A percentile compares a stretch with the other conserved stretches of the same genome.
phyloP scores from a whole-genome alignment of 2,888 invertebrate genomes.

The Amphipyra tragopoginis region DNA sequence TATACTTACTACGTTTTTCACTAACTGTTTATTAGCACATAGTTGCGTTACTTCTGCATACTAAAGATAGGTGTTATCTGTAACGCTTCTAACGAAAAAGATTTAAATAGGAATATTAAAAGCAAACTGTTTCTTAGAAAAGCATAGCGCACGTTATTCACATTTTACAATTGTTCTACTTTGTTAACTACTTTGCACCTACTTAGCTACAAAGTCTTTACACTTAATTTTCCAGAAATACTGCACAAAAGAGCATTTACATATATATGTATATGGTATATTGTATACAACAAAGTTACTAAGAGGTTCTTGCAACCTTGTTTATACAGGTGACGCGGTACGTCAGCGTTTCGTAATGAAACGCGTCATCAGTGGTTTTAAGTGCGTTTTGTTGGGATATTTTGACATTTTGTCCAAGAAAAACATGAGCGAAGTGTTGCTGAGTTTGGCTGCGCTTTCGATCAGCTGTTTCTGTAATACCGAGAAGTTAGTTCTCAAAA shows the following conservation, averaged over 20 bases:
- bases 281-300: conserved; percentile 28
- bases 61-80: conserved; percentile 7
- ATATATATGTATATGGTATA: no score
- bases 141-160: conserved; percentile 14
- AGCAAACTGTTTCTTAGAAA: conserved; percentile 9
- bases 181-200: conserved; percentile 10
- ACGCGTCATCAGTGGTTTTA: conserved; percentile 42
- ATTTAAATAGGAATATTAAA: conserved; percentile 8
- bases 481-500: background rate
- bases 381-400: conserved; percentile 28
- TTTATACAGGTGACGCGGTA: conserved; percentile 57
- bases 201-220: conserved; percentile 25
- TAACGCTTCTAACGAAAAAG: background rate
- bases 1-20: no score
- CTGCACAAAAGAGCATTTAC: background rate
- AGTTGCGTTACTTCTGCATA: no score
- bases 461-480: conserved; percentile 4
- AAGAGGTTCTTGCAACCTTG: conserved; percentile 43
- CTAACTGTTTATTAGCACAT: no score
- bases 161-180: conserved; percentile 20
- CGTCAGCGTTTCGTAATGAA: conserved; percentile 56
- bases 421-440: conserved; percentile 20
- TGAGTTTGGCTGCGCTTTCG: conserved; percentile 2
- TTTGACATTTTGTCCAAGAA: conserved; percentile 39
- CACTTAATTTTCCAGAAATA: conserved; percentile 35